Base-by-base conservation (phyloP, 2,113 vertebrate species). In the Python bivittatus region DNA sequence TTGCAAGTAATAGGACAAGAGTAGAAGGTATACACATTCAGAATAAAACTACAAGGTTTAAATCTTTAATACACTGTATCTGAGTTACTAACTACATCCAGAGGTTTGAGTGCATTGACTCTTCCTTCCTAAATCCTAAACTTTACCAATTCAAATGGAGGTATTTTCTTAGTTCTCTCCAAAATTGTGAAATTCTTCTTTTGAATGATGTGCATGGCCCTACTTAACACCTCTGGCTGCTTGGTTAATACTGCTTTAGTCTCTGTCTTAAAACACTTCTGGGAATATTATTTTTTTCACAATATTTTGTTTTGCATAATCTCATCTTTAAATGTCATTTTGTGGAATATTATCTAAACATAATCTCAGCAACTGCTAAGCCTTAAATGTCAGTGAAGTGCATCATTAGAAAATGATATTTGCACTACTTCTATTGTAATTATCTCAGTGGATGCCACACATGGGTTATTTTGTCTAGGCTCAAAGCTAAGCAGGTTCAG, bases 261-360 rank as follows among this genome's bases (percentile, higher is more conserved):
- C 33, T 92, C 3, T 23, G 1, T 9, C 29, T 27, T 27, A 29
- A 5, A 27, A 52, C 88, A 9, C 48, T 84, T 1, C 0, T 17
- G 0, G 0, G 0, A 68, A 20, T 2, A 52, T 0, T n/a, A 4
- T 68, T 72, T 68, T 56, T 53, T 20, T 86, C 22, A 1, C 48
- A 0, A 1, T 0, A 3, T 6, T 1, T 6, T 42, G 90, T 54
- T 9, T 0, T 1, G 6, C 4, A 27, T 68, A 33, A 4, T 0
- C 7, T 56, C 44, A 22, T 54, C 0, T 0, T 25, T 68, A 15
- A 33, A 2, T 38, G 42, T 54, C 25, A 57, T 87, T 90, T 33
- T 23, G 61, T n/a, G 86, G 22, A 53, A n/a, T 64, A 54, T 91
- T 64, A 29, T 72, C 20, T 48, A 54, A 56, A 57, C 89, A 84